Percentiles rank a stretch among this genome's conserved stretches.
Conservation (phyloP, 2,797 vertebrate genomes). For the Balearica regulorum region DNA sequence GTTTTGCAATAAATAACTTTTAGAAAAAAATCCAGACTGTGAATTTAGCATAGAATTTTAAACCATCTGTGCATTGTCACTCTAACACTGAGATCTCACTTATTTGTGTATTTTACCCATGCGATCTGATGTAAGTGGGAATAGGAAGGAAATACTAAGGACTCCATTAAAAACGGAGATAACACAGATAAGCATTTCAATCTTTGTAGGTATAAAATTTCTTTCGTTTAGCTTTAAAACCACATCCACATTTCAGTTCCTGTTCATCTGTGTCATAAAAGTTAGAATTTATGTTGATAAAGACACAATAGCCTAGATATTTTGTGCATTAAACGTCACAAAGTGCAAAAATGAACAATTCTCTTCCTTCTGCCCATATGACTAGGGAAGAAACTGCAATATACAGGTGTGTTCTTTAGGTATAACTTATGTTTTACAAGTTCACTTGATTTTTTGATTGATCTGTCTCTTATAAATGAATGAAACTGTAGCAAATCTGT, state of each 20-base stretch:
- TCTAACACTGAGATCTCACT: background rate
- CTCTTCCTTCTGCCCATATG: background rate
- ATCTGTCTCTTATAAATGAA: background rate
- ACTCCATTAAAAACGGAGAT: background rate
- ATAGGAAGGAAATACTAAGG: background rate
- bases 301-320: background rate
- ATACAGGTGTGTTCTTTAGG: background rate
- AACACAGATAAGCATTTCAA: background rate
- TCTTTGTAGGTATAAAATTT: background rate
- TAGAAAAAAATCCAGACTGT: constrained; percentile 19
- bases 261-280: background rate
- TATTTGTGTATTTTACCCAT: constrained; percentile 14
- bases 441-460: background rate
- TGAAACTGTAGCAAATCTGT: background rate
- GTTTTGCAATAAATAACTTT: constrained; percentile 45
- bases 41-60: constrained; percentile 41
- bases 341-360: background rate
- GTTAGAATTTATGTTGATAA: background rate
- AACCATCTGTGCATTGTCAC: constrained; percentile 49
- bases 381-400: background rate
- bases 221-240: background rate
- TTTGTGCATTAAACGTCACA: background rate
- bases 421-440: background rate
- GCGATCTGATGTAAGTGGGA: background rate
- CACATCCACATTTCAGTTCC: background rate